Conservation (phyloP, 1,140 invertebrate genomes). For the Scaptomyza graminum region DNA sequence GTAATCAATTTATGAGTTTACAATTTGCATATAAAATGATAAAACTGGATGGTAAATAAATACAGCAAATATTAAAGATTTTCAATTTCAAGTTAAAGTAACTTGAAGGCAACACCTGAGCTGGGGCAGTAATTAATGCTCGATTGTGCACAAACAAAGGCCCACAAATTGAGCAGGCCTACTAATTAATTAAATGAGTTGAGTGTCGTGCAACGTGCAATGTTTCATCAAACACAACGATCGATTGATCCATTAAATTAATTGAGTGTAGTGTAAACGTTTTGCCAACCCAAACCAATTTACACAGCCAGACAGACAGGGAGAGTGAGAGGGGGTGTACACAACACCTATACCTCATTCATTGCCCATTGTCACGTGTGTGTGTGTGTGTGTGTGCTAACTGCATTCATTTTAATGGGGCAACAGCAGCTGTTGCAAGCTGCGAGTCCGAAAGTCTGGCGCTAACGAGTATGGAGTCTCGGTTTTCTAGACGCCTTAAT, state of each 20-base stretch:
- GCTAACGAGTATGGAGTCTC: constrained; percentile 32
- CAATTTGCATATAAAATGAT: constrained; percentile 50
- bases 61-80: constrained; percentile 4
- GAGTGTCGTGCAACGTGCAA: constrained; percentile 10
- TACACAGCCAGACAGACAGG: neutral
- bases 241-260: constrained; percentile 80
- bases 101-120: constrained; percentile 11
- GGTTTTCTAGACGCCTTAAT: constrained; percentile 69
- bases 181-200: constrained; percentile 52
- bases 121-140: constrained; percentile 51
- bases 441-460: constrained; percentile 10
- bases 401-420: constrained; percentile 66
- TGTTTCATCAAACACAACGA: constrained; percentile 50
- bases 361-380: constrained; percentile 63
- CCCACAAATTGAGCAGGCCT: constrained; percentile 21
- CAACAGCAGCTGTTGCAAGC: constrained; percentile 24
- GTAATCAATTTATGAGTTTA: constrained; percentile 45
- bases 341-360: neutral
- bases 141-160: constrained; percentile 2
- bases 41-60: constrained; percentile 33
- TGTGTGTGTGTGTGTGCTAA: constrained; percentile 28
- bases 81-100: constrained; percentile 19
- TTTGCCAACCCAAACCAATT: constrained; percentile 42
- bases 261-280: constrained; percentile 74
- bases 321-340: neutral